A percentile compares a stretch with the other conserved stretches of the same genome.
phyloP scores from a whole-genome alignment of 1,140 invertebrate genomes.

The Neotoxoptera formosana region DNA sequence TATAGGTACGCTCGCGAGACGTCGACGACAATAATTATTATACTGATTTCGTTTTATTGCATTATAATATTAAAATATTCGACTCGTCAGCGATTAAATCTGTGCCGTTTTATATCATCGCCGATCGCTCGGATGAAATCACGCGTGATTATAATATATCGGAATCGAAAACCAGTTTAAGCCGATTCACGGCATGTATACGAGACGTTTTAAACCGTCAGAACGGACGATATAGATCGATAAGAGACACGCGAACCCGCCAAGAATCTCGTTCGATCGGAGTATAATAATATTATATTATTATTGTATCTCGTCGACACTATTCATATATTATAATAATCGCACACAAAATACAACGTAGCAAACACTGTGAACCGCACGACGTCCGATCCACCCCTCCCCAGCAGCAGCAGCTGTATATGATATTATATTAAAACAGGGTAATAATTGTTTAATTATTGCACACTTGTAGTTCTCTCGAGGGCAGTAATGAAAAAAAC shows the following conservation, averaged over 20 bases:
- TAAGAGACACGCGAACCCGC: not conserved
- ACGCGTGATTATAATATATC: not conserved
- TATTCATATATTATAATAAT: not conserved
- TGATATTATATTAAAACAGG: not conserved
- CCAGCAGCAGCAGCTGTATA: not conserved
- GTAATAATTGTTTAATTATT: conserved; percentile 17
- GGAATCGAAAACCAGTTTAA: not conserved
- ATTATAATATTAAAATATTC: not conserved
- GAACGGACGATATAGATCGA: not conserved
- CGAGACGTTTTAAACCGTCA: not conserved
- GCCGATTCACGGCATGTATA: not conserved
- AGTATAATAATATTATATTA: not conserved
- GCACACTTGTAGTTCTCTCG: not conserved
- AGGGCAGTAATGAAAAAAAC: not conserved
- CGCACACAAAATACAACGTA: not conserved
- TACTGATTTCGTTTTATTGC: not conserved
- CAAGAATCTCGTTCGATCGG: not conserved
- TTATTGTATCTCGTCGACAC: not conserved
- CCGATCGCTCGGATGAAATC: not conserved
- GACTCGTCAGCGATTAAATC: not conserved
- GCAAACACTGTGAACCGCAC: not conserved
- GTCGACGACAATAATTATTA: not conserved
- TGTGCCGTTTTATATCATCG: not conserved
- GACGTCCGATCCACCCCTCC: too few relatives aligned
- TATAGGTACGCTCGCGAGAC: not conserved